phyloP scores from a whole-genome alignment of 2,888 invertebrate genomes.

The Choreutis nemorana region DNA sequence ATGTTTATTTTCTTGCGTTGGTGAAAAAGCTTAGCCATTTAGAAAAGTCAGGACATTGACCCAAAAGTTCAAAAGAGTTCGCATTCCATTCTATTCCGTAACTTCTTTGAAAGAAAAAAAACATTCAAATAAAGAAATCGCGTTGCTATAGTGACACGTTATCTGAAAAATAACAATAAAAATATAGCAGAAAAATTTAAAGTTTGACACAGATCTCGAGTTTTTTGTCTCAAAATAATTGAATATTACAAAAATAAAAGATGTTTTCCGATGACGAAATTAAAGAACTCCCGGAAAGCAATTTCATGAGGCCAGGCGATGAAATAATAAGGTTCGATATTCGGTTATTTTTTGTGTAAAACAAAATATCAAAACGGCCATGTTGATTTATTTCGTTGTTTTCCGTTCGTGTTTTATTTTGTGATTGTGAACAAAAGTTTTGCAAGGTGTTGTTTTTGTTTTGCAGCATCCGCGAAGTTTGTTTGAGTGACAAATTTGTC shows the following conservation, averaged over 20 bases:
- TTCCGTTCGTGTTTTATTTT: constrained; percentile 13
- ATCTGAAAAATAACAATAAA: constrained; percentile 38
- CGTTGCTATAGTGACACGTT: constrained; percentile 43
- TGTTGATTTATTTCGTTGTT: constrained; percentile 23
- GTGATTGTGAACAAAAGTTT: constrained; percentile 16
- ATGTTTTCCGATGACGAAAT: constrained; percentile 62
- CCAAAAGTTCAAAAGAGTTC: constrained; percentile 31
- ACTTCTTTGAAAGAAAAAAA: constrained; percentile 19
- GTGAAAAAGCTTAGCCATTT: constrained; percentile 13
- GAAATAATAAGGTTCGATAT: constrained; percentile 54
- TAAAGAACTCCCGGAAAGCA: constrained; percentile 47
- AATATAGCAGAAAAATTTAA: constrained; percentile 31
- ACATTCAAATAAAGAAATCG: constrained; percentile 26
- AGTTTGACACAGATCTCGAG: constrained; percentile 32
- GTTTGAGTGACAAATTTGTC: constrained; percentile 48
- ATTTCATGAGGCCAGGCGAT: constrained; percentile 46
- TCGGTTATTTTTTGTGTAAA: constrained; percentile 24
- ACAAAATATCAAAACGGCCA: constrained; percentile 26
- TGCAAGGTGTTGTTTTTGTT: constrained; percentile 15
- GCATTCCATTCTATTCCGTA: constrained; percentile 12
- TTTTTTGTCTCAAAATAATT: constrained; percentile 56
- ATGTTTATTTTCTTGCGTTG: background rate
- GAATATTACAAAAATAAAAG: constrained; percentile 53
- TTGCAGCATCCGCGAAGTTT: constrained; percentile 52
- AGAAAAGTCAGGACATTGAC: constrained; percentile 11